phyloP scores from a whole-genome alignment of 2,888 invertebrate species.

The Onthophagus sagittarius region DNA sequence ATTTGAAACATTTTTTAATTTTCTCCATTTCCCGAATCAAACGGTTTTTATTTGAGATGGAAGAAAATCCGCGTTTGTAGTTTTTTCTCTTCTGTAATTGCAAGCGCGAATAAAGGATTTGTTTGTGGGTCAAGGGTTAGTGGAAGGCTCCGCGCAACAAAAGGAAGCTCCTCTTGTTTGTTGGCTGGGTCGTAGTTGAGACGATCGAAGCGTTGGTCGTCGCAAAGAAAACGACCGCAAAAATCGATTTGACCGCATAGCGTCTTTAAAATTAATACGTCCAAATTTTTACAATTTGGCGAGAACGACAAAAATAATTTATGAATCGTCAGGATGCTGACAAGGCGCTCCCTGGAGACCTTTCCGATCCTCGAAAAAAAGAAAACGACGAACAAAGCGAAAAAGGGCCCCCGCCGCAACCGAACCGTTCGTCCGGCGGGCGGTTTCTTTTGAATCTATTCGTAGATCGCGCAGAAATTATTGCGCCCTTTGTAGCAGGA shows the following conservation, averaged over 20 bases:
- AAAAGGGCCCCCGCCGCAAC: neutral
- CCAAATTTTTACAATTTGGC: neutral
- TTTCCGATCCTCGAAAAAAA: neutral
- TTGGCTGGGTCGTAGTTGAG: neutral
- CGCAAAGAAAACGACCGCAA: neutral
- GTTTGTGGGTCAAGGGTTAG: neutral
- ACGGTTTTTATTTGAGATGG: neutral
- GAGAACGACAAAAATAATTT: neutral
- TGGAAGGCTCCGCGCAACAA: neutral
- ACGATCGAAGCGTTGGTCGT: neutral
- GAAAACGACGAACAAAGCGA: neutral
- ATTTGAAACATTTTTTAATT: neutral
- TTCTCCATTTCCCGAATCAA: neutral
- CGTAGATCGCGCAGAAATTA: conserved; percentile 2
- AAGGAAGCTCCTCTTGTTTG: neutral
- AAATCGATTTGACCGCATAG: neutral
- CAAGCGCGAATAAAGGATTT: neutral
- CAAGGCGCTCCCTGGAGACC: neutral
- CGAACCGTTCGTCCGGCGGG: neutral
- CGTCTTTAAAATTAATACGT: neutral
- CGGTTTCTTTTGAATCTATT: neutral
- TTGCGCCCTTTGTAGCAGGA: conserved; percentile 6
- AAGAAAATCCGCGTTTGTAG: neutral
- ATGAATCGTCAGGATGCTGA: neutral
- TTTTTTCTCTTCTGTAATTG: neutral